Base-by-base conservation (phyloP, 2,113 vertebrate genomes). In the Phrynocephalus versicolor region DNA sequence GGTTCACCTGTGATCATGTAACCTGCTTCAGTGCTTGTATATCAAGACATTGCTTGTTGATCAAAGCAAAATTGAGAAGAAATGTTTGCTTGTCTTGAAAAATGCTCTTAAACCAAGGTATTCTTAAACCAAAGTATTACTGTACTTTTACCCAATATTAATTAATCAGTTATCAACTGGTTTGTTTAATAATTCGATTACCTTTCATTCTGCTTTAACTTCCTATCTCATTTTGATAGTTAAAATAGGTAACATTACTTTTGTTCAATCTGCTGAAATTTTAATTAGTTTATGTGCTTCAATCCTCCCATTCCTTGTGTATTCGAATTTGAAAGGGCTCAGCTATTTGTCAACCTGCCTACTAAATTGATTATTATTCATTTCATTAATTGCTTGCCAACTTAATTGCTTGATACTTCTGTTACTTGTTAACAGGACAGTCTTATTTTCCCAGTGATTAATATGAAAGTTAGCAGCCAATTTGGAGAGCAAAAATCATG, bases 311-410 rank as follows among this genome's bases (percentile, higher is more conserved):
- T 79, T 88, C 84, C 70, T 30, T 75, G 35, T 86, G 62, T 88
- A 87, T 90, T 93, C 85, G 82, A 81, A 69, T 81, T 75, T 45
- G 62, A 90, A 88, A 90, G 88, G 89, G 80, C 86, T 93, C 90
- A 87, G 79, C 84, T 87, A 75, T 13, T 8, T 90, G 83, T 71
- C 78, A 89, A 83, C 75, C 6, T 77, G 87, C 21, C 71, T 83
- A 80, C 82, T 73, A 79, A 10, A 86, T 88, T 94, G 35, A 77
- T 90, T 88, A 83, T 65, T 39, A 70, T n/a, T 81, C 87, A 92
- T 82, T 85, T 88, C 89, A 85, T 89, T 90, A 86, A 82, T 92
- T 87, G 64, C 88, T 92, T 91, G 88, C 87, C 89, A 55, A 92
- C 88, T 88, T 87, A 93, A 91, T 91, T 89, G 9, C 35, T 82